phyloP scores from a whole-genome alignment of 2,888 invertebrate genomes.

The Nysson spinosus region DNA sequence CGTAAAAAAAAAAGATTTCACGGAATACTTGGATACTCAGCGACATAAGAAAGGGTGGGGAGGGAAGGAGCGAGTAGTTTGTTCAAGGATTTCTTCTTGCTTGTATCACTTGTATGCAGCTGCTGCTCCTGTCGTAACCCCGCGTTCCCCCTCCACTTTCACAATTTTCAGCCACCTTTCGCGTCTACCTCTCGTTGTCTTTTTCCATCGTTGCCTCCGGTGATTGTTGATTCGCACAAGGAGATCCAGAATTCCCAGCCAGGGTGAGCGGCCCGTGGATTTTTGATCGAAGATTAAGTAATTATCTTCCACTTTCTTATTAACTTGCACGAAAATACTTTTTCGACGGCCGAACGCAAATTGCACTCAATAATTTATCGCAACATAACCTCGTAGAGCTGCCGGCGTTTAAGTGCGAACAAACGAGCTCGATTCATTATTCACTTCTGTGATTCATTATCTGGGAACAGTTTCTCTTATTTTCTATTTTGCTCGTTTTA shows the following conservation, averaged over 20 bases:
- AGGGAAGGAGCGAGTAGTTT: slow-evolving; percentile 25
- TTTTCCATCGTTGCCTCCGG: slow-evolving; percentile 43
- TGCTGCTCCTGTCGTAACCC: slow-evolving; percentile 46
- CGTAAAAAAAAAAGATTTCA: slow-evolving; percentile 25
- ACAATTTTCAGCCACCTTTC: slow-evolving; percentile 15
- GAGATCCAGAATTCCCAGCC: slow-evolving; percentile 51
- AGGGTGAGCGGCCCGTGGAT: slow-evolving; percentile 41
- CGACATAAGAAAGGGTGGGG: slow-evolving; percentile 2
- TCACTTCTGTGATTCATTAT: too few relatives aligned
- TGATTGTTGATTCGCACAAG: slow-evolving; percentile 36
- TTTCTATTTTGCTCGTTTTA: too few relatives aligned
- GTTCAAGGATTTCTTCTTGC: slow-evolving; percentile 57
- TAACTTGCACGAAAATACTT: too few relatives aligned
- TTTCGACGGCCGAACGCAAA: too few relatives aligned
- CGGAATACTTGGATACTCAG: slow-evolving; percentile 18
- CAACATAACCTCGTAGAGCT: too few relatives aligned
- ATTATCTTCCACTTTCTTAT: too few relatives aligned
- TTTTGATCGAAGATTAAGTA: slow-evolving; percentile 33
- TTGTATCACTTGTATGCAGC: slow-evolving; percentile 49
- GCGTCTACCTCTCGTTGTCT: slow-evolving; percentile 45
- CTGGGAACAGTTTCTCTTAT: too few relatives aligned
- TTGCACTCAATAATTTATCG: too few relatives aligned
- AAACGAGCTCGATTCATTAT: too few relatives aligned
- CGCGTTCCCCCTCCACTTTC: slow-evolving; percentile 18
- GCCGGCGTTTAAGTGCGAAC: too few relatives aligned